A percentile compares a stretch with the other conserved stretches of the same genome.
These are phyloP conservation scores for Pogonocherus hispidulus DNA, from an alignment of 2,888 invertebrate species.

Conservation along the genomic window DNA sequence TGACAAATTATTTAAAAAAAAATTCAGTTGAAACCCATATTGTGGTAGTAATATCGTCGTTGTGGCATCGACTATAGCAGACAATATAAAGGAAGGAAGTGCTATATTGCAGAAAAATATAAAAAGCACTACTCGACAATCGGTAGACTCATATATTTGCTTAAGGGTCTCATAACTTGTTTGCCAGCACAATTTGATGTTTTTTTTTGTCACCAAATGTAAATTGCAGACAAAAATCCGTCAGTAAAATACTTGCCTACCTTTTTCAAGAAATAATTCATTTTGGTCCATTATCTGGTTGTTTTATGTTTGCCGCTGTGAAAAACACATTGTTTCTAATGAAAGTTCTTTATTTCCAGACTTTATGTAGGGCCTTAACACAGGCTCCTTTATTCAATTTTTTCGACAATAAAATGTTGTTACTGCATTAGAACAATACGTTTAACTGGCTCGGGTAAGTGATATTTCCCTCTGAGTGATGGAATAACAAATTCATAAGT, in stretches of 20 bases:
- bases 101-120: too few species aligned
- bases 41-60: too few species aligned
- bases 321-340: conserved; percentile 18
- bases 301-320: background rate
- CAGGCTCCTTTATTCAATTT: conserved; percentile 13
- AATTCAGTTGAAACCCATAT: too few species aligned
- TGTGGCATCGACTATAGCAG: too few species aligned
- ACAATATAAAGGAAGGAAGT: too few species aligned
- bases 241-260: conserved; percentile 6
- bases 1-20: too few species aligned
- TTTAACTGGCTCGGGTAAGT: background rate
- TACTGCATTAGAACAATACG: conserved; percentile 12
- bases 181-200: background rate
- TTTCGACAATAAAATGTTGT: conserved; percentile 10
- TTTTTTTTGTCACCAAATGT: background rate
- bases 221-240: conserved; percentile 7
- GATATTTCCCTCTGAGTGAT: background rate
- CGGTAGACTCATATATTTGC: too few species aligned
- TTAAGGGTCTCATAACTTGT: background rate
- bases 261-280: conserved; percentile 18
- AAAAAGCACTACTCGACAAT: too few species aligned
- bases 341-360: conserved; percentile 17
- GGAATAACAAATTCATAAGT: too few species aligned
- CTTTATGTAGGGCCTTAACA: background rate
- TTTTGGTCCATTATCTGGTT: conserved; percentile 1